Base-by-base conservation (phyloP, 2,888 invertebrate species). In the Anagyrus pseudococci region DNA sequence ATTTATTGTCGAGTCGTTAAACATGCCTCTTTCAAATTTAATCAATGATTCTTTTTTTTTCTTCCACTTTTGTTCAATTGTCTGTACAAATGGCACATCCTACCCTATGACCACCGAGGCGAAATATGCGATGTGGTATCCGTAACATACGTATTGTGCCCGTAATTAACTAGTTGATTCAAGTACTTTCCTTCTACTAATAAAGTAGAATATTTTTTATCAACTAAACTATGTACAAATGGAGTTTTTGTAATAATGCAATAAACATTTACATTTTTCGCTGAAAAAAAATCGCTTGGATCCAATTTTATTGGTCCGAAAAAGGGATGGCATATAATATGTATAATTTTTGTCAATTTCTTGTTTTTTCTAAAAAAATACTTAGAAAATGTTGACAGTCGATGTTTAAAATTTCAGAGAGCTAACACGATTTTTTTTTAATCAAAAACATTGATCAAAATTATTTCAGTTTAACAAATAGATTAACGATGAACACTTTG, bases 21-120 rank as follows among this genome's bases (percentile, higher is more conserved):
- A 59, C 23, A 64, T 56, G 64, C 59, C 59, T 52, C 46, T 41
- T 53, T 46, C 17, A 43, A 55, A 23, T 59, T 56, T 56, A 22
- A 49, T 41, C 33, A 37, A 15, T 37, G 29, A 29, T 37, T 37
- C 10, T 2, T 8, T 15, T 37, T 10, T 8, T 37, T 37, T n/a
- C n/a, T 41, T 22, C 13, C 3, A 29, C 4, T 13, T 50, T 25
- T 47, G 22, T 47, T 63, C 26, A 57, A 63, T 60, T 67, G 69
- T 67, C 73, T 78, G 75, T 77, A 79, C 76, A 80, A 75, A 80
- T 80, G 80, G 80, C 80, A 80, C 80, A 72, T 77, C 73, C 78
- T 78, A 77, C 72, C 67, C 73, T 76, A 77, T 50, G 40, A 66
- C 43, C 69, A 70, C 70, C 74, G 69, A 72, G 67, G 69, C 67